Evolutionary conservation across 2,113 vertebrate genomes (phyloP), one percentile per base, ranked within the genome.

Genomic region (Symphodus melops): DNA sequence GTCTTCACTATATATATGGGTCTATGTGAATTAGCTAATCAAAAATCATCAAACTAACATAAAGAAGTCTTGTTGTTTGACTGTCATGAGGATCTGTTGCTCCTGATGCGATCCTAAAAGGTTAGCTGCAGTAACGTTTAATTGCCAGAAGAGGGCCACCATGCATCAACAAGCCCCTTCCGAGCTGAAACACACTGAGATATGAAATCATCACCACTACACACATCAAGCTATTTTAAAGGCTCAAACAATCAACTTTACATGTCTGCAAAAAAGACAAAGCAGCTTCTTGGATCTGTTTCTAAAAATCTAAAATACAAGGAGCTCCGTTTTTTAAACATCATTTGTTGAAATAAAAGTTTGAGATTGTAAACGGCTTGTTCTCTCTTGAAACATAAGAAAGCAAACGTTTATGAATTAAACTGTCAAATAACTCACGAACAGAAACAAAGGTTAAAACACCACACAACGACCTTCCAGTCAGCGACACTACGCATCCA

Each of bases 111-210:
- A n/a, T 28, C 8, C 9, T 7, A 0, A 2, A 21, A 8, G 5
- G 19, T 48, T n/a, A 33, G 23, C 8, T 82, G 89, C 66, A 81
- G 14, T 90, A 36, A 54, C 36, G 53, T 17, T 8, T 51, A 0
- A 54, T 4, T 5, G 21, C 87, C 92, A 92, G 71, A 44, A 78
- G 91, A 80, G 83, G 90, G 85, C 75, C 9, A 56, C 62, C 41
- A 37, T 10, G 63, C 25, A 54, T 36, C 60, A 65, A 60, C 33
- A 70, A 72, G 59, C n/a, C 17, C 1, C 25, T 51, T 10, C 6
- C 0, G 5, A 61, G 13, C 16, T 3, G 48, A 51, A 19, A 19
- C 48, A 49, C 17, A 19, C 10, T 7, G 5, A 10, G 23, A 33
- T 28, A 1, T 10, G 0, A 58, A 11, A 1, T 41, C 4, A 19